These are phyloP conservation scores for Sinopyrophorus schimmeli DNA, from an alignment of 2,888 invertebrate species.

Conservation along the genomic window DNA sequence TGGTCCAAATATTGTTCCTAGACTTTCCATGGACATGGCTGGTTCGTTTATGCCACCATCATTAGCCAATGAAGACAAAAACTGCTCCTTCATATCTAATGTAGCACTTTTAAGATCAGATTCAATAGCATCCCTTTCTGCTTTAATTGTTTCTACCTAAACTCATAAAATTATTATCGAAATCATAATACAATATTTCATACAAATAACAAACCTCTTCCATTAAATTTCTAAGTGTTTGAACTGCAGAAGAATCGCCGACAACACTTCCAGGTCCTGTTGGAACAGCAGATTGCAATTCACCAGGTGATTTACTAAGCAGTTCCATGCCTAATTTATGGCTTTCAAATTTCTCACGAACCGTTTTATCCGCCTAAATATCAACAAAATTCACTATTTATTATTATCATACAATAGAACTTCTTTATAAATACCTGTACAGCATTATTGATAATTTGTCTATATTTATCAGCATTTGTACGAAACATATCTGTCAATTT, in stretches of 20 bases:
- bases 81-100: constrained; percentile 80
- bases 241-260: constrained; percentile 64
- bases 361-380: constrained; percentile 72
- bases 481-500: constrained; percentile 88
- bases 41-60: constrained; percentile 82
- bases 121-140: constrained; percentile 88
- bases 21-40: constrained; percentile 68
- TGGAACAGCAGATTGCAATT: constrained; percentile 73
- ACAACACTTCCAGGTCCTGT: constrained; percentile 60
- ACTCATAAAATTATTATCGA: constrained; percentile 38
- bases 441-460: constrained; percentile 90
- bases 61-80: constrained; percentile 73
- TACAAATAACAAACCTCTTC: constrained; percentile 60
- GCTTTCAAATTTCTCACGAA: constrained; percentile 81
- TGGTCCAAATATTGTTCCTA: constrained; percentile 76
- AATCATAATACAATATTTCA: constrained; percentile 6
- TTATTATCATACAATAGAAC: not conserved
- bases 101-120: constrained; percentile 79
- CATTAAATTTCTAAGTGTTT: constrained; percentile 75
- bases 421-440: constrained; percentile 55
- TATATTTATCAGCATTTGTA: constrained; percentile 89
- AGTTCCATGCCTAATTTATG: constrained; percentile 80
- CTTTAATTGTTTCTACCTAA: constrained; percentile 81
- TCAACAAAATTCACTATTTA: no score
- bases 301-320: constrained; percentile 73